Evolutionary conservation across 2,888 invertebrate species (phyloP), one percentile per base, ranked within the genome.

Genomic region (Ommatoiulus sabulosus): DNA sequence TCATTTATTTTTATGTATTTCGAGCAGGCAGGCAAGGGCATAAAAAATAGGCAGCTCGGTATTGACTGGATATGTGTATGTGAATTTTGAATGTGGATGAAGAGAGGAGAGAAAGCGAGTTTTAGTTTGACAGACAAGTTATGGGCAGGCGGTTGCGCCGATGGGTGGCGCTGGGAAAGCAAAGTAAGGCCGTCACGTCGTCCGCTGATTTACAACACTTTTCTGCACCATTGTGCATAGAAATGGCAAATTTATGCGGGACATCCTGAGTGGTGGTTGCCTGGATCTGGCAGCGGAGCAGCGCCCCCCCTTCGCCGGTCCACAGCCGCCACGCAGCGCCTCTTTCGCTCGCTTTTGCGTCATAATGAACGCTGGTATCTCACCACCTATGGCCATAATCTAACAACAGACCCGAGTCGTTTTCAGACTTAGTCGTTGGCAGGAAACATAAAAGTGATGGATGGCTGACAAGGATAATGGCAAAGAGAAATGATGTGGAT

Each of bases 231-330:
- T 89, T 89, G 89, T 89, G 89, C 89, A 89, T 89, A 89, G 89
- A 89, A 89, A 89, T 89, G 89, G 89, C 89, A 89, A 89, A 89
- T 89, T 89, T 89, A 89, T 89, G 89, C 88, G 88, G 88, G 88
- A 88, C 85, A 85, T 88, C 88, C 87, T 87, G 87, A 87, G 87
- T 87, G 48, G 52, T 48, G 87, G 17, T 43, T 43, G 87, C 24
- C 72, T 35, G 35, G 24, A n/a, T 24, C 15, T 24, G 24, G 72
- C n/a, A 24, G 24, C 8, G 72, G 24, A 72, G n/a, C 63, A 20
- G 63, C 80, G 20, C 10, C 80, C 44, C 86, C 44, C 35, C 84
- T 20, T 84, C 84, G 35, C 43, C 84, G 84, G 24, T 24, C 43
- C 24, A 84, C 35, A 7, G 80, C 35, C 80, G 6, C 80, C 7